A percentile compares a stretch with the other conserved stretches of the same genome.
phyloP scores from a whole-genome alignment of 1,140 invertebrate species.

The Ruditapes philippinarum region DNA sequence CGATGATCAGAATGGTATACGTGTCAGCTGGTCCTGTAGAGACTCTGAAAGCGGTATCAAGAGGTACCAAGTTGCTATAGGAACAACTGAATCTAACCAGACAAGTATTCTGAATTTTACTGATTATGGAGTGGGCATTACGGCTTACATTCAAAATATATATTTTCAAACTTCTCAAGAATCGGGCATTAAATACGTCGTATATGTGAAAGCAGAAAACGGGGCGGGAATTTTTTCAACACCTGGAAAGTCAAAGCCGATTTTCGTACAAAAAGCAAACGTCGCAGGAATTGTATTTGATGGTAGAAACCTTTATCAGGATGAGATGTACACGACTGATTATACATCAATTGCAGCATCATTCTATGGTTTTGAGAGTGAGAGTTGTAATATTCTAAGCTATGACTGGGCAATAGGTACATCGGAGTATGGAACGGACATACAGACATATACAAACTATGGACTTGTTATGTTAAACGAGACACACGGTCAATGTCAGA shows the following conservation, averaged over 20 bases:
- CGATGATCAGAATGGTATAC: slow-evolving; percentile 61
- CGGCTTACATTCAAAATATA: slow-evolving; percentile 39
- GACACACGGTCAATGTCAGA: slow-evolving; percentile 46
- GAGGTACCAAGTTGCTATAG: slow-evolving; percentile 61
- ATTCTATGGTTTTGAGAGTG: slow-evolving; percentile 72
- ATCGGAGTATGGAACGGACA: slow-evolving; percentile 20
- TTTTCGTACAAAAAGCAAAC: slow-evolving; percentile 65
- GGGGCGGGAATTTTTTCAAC: slow-evolving; percentile 65
- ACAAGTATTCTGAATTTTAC: not conserved
- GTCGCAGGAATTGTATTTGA: slow-evolving; percentile 70
- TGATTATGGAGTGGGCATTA: slow-evolving; percentile 14
- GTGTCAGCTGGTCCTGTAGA: slow-evolving; percentile 68
- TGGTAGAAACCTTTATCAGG: slow-evolving; percentile 55
- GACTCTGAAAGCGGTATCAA: slow-evolving; percentile 71
- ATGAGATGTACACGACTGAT: slow-evolving; percentile 61
- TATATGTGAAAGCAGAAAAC: slow-evolving; percentile 62
- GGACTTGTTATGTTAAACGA: slow-evolving; percentile 64
- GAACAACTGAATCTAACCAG: not conserved
- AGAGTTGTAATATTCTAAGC: slow-evolving; percentile 68
- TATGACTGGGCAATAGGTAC: slow-evolving; percentile 74
- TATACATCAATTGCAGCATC: slow-evolving; percentile 60
- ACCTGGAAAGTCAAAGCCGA: slow-evolving; percentile 52
- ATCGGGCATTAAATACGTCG: slow-evolving; percentile 52
- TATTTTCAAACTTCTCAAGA: not conserved
- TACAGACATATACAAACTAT: slow-evolving; percentile 57